A percentile compares a stretch with the other conserved stretches of the same genome.
These are phyloP conservation scores for Ailuropoda melanoleuca DNA, from an alignment of 2,113 vertebrate genomes.

Conservation along the genomic window DNA sequence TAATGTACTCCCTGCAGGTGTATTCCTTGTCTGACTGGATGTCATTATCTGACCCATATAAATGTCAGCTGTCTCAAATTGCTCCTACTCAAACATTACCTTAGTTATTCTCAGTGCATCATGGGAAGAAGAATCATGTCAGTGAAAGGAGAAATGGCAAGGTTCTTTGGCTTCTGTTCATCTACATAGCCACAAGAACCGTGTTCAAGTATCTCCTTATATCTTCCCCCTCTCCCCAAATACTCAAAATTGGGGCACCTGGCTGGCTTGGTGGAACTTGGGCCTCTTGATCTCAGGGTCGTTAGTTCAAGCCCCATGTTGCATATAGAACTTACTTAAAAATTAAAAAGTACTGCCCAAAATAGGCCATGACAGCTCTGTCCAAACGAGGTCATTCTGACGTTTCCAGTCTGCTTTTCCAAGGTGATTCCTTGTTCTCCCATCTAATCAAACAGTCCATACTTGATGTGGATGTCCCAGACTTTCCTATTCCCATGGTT, in stretches of 20 bases:
- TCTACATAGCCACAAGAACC: neutral
- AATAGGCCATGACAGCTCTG: neutral
- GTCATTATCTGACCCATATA: neutral
- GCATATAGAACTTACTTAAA: neutral
- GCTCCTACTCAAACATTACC: neutral
- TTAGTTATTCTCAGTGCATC: neutral
- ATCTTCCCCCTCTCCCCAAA: neutral
- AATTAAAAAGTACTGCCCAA: neutral
- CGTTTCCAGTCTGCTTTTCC: neutral
- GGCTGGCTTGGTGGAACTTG: neutral
- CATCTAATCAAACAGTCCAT: neutral
- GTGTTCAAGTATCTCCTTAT: neutral
- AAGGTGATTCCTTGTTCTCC: neutral
- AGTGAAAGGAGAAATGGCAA: slow-evolving; percentile 22
- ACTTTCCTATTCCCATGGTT: neutral
- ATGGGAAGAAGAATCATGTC: neutral
- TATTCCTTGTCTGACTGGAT: neutral
- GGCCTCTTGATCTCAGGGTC: neutral
- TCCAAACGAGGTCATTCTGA: neutral
- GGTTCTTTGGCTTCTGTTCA: neutral
- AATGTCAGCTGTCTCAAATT: neutral
- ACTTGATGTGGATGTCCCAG: neutral
- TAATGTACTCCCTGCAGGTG: neutral
- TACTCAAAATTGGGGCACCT: neutral
- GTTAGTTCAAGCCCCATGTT: neutral